Base-by-base conservation (phyloP, 2,797 vertebrate species). In the Triplophysa bombifrons region DNA sequence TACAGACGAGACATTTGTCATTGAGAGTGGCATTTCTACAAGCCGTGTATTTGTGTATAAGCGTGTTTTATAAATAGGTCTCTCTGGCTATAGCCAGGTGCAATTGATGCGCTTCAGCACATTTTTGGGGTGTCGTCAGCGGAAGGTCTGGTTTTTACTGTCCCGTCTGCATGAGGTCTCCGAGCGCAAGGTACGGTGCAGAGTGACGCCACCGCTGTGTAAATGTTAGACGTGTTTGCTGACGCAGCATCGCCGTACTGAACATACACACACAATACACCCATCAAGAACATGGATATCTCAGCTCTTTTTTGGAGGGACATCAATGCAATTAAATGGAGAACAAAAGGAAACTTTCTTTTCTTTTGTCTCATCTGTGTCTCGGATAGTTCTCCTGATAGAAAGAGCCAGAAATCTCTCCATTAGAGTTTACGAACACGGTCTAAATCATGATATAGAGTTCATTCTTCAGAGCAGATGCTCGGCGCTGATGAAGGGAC, bases 181-280 rank as follows among this genome's bases (percentile, higher is more conserved):
- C 72, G 88, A 86, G 91, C 91, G 91, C 27, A 88, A 92, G 91
- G 92, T 86, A 87, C 90, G 88, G 86, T 80, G 90, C 87, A 2
- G 90, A 91, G 90, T 90, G 90, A 83, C 78, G 73, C 87, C 61
- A 81, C 89, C 81, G 88, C 91, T 92, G 92, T 92, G 92, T 90
- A 93, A 93, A 94, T 93, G 92, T 93, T 93, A 92, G 91, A 87
- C 78, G 20, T 93, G 91, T 93, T 93, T 91, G 91, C 91, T 85
- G 88, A 92, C 79, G 85, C 87, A 87, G 84, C 70, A 72, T 67
- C 61, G n/a, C 13, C n/a, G 48, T 20, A 63, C 51, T 70, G 17
- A 69, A 81, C 78, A 66, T 3, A 30, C 60, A 80, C 65, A 60
- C 69, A 56, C 55, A 38, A 12, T 46, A 63, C 63, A 61, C 46